Evolutionary conservation across 2,888 invertebrate species (phyloP).

Genomic region (Apotomis turbidana): DNA sequence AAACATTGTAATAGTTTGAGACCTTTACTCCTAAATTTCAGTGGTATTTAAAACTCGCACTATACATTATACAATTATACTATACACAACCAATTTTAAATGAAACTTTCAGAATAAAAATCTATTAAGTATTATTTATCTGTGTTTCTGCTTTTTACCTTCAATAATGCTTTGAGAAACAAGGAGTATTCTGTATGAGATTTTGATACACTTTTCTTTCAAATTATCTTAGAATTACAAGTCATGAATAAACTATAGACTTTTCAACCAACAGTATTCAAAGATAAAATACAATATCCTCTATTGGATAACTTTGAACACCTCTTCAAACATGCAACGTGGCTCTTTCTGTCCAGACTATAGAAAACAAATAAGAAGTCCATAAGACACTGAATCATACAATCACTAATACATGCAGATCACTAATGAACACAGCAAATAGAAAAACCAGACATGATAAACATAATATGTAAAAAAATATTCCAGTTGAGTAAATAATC

Average conservation of each 20-base stretch:
- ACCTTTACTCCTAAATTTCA: too few relatives aligned
- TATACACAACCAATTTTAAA: too few relatives aligned
- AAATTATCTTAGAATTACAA: not conserved
- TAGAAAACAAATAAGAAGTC: conserved; percentile 13
- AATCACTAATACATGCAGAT: conserved; percentile 35
- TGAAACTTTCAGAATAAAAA: too few relatives aligned
- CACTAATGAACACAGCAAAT: conserved; percentile 35
- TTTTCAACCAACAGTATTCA: conserved; percentile 5
- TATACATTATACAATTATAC: too few relatives aligned
- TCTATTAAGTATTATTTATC: too few relatives aligned
- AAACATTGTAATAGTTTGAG: too few relatives aligned
- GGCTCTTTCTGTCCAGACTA: not conserved
- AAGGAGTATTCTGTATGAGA: too few relatives aligned
- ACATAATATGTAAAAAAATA: conserved; percentile 38
- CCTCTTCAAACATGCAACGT: conserved; percentile 26
- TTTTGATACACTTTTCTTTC: not conserved
- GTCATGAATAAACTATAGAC: not conserved
- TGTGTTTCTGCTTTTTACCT: too few relatives aligned
- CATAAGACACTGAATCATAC: conserved; percentile 20
- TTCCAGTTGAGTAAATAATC: conserved; percentile 40
- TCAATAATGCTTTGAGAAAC: too few relatives aligned
- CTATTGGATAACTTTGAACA: conserved; percentile 15
- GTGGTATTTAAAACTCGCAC: too few relatives aligned
- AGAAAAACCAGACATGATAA: conserved; percentile 37
- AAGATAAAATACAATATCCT: conserved; percentile 1